Conservation (phyloP, 2,888 invertebrate species). For the Andrena dorsata region DNA sequence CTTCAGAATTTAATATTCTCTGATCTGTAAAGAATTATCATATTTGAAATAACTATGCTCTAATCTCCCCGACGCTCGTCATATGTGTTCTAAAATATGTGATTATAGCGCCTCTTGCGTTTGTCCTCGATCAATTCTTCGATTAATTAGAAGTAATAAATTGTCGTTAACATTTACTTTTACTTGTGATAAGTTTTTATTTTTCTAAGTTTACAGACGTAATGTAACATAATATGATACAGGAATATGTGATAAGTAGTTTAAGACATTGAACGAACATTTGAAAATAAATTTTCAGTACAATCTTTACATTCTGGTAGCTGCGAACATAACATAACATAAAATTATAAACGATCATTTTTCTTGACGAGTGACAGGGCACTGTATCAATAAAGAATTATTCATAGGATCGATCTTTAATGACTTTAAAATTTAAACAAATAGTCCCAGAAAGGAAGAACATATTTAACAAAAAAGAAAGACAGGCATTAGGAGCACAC, state of each 20-base stretch:
- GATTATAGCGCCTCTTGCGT: constrained; percentile 9
- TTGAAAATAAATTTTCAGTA: constrained; percentile 22
- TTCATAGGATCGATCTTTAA: neutral
- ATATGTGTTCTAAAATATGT: neutral
- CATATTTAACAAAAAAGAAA: neutral
- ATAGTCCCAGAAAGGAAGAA: neutral
- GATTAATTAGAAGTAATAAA: constrained; percentile 11
- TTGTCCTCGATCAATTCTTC: constrained; percentile 16
- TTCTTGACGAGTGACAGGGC: neutral
- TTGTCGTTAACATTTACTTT: neutral
- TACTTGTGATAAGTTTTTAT: constrained; percentile 39
- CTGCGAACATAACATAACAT: neutral
- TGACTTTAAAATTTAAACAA: constrained; percentile 12
- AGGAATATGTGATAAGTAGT: constrained; percentile 10
- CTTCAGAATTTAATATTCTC: constrained; percentile 56
- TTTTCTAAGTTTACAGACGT: constrained; percentile 33
- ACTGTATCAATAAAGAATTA: neutral
- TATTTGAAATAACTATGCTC: constrained; percentile 26
- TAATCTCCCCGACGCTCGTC: neutral
- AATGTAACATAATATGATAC: constrained; percentile 20
- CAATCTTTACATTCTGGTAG: constrained; percentile 1
- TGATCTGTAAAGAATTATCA: constrained; percentile 67
- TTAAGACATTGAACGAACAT: neutral
- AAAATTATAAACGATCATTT: neutral
- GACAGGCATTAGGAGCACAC: constrained; percentile 4